These are phyloP conservation scores for Rhagonycha fulva DNA, from an alignment of 2,888 invertebrate species.

Conservation along the genomic window DNA sequence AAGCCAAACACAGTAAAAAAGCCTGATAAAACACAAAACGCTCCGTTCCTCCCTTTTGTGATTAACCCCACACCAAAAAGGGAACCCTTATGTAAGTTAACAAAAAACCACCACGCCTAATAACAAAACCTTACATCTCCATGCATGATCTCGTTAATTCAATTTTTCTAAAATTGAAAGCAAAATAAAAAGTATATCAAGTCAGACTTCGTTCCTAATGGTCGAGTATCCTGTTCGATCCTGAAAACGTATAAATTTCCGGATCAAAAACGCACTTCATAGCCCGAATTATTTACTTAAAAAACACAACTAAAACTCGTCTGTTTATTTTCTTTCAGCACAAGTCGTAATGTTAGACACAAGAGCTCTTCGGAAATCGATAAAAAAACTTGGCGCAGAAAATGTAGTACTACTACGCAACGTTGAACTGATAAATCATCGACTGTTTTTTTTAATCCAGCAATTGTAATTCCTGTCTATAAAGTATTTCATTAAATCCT, in stretches of 20 bases:
- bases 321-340: conserved; percentile 12
- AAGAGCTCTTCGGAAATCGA: conserved; percentile 19
- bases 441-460: neutral
- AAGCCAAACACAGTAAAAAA: conserved; percentile 3
- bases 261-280: neutral
- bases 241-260: neutral
- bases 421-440: neutral
- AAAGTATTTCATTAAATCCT: neutral
- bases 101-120: neutral
- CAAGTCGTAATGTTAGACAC: conserved; percentile 13
- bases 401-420: neutral
- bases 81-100: neutral
- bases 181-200: neutral
- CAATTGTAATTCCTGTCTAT: neutral
- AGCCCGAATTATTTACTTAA: neutral
- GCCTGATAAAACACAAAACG: neutral
- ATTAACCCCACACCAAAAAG: neutral
- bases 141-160: neutral
- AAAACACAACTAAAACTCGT: neutral
- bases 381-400: conserved; percentile 1
- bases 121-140: conserved; percentile 1
- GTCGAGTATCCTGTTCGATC: neutral
- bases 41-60: conserved; percentile 1
- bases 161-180: neutral
- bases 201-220: neutral